A percentile compares a stretch with the other conserved stretches of the same genome.
Evolutionary conservation across 30 jellyfish, hydroid and myxozoan species (phyloP).

Genomic region (Mastigias papua): DNA sequence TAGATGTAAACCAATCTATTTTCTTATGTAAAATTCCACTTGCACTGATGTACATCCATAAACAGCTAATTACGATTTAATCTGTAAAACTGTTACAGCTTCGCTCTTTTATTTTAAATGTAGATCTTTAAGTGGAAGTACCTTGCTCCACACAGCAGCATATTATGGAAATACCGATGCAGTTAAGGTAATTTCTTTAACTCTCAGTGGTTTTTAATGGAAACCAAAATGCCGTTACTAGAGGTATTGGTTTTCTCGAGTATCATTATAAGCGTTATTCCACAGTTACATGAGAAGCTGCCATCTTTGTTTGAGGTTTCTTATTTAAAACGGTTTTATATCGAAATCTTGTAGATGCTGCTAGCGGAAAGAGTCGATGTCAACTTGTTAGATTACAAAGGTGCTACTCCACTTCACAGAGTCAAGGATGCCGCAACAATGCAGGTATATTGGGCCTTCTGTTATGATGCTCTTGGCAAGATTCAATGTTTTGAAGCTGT

Average conservation of each 20-base stretch:
- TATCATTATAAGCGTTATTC: too few species aligned
- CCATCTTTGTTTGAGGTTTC: too few species aligned
- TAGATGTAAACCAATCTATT: too few species aligned
- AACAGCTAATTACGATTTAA: too few species aligned
- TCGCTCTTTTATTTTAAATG: not conserved
- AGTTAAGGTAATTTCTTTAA: too few species aligned
- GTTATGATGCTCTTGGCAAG: not conserved
- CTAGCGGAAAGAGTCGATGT: constrained; percentile 68
- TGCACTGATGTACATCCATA: too few species aligned
- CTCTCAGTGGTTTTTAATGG: too few species aligned
- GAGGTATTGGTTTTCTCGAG: too few species aligned
- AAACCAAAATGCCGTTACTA: too few species aligned
- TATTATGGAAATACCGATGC: constrained; percentile 64
- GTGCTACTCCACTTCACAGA: constrained; percentile 83
- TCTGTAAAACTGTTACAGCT: too few species aligned
- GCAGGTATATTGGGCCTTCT: constrained; percentile 47
- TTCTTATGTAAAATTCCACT: too few species aligned
- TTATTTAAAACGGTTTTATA: not conserved
- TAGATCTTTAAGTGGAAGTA: constrained; percentile 84
- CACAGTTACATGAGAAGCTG: too few species aligned
- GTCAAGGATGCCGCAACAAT: constrained; percentile 53
- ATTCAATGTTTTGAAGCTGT: not conserved
- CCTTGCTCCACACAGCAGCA: constrained; percentile 81
- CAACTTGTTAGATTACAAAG: constrained; percentile 63
- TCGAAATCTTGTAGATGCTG: constrained; percentile 44